Evolutionary conservation across 2,888 invertebrate genomes (phyloP), one percentile per base, ranked within the genome.

Genomic region (Neoaliturus tenellus): DNA sequence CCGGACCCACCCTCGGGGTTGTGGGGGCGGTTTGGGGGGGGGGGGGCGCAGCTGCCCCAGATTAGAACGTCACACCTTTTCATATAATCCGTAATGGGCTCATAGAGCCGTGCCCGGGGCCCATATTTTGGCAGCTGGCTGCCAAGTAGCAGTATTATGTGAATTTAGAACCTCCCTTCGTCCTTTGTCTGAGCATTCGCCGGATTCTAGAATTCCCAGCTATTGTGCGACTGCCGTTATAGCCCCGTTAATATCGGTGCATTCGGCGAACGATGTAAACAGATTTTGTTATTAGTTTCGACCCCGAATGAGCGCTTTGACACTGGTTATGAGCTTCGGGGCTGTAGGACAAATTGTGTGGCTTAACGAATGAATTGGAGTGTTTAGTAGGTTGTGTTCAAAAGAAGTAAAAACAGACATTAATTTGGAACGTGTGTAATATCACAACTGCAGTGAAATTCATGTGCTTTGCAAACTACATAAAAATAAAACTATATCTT

Each of bases 61-160:
- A 78, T 78, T 78, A 78, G 51, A 78, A 78, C 78, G 78, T 78
- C 78, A 78, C 78, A 78, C 78, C 78, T 78, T 78, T 78, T 78
- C 78, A 78, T 78, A 78, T 78, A 78, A 78, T 78, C 78, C 23
- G 31, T 78, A 78, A 78, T 78, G 35, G 48, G 78, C 78, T 75
- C 78, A 51, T 55, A 55, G 55, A 55, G 25, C 51, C 51, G 75
- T 41, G 20, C 48, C 75, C 71, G 67, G 12, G 51, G 55, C 78
- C 78, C 78, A 78, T 78, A 78, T 78, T 78, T 78, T 78, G 78
- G 78, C 78, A 78, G 78, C 78, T 78, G 78, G n/a, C 33, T n/a
- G 20, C 78, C 35, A 78, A 78, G 78, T 78, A 78, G 78, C 55
- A 17, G 78, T 78, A 78, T 78, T 78, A 78, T 78, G 78, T 35